phyloP scores from a whole-genome alignment of 1,140 invertebrate species.

The Zaprionus nigranus region DNA sequence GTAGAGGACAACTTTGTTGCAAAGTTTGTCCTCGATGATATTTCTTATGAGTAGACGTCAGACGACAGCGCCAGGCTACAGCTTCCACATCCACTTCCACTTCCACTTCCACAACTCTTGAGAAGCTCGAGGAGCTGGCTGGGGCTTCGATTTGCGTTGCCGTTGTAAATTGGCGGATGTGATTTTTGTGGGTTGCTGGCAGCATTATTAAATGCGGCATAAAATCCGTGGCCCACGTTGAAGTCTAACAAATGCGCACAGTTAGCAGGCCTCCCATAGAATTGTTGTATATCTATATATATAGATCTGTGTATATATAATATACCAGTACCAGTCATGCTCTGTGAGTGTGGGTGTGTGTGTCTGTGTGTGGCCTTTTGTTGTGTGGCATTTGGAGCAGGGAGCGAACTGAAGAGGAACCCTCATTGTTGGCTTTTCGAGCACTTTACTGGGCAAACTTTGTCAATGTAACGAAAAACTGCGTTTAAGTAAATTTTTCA shows the following conservation, averaged over 20 bases:
- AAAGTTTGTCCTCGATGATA: slow-evolving; percentile 79
- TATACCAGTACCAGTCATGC: slow-evolving; percentile 15
- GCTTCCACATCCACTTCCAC: neutral
- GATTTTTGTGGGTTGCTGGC: slow-evolving; percentile 71
- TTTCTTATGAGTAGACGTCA: slow-evolving; percentile 80
- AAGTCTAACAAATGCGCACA: slow-evolving; percentile 79
- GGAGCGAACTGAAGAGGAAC: slow-evolving; percentile 18
- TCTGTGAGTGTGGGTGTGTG: neutral
- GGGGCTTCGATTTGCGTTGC: slow-evolving; percentile 66
- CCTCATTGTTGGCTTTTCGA: slow-evolving; percentile 61
- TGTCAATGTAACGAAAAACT: slow-evolving; percentile 81
- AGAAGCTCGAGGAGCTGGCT: slow-evolving; percentile 29
- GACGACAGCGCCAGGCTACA: slow-evolving; percentile 9
- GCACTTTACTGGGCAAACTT: slow-evolving; percentile 70
- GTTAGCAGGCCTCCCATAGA: slow-evolving; percentile 73
- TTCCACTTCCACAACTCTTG: slow-evolving; percentile 3
- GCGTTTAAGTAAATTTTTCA: slow-evolving; percentile 81
- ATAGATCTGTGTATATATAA: slow-evolving; percentile 1
- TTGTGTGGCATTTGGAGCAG: slow-evolving; percentile 27
- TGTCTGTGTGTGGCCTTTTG: slow-evolving; percentile 47
- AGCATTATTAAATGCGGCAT: slow-evolving; percentile 81
- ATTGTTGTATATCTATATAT: slow-evolving; percentile 51
- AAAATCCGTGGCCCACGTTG: slow-evolving; percentile 68
- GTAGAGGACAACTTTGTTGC: slow-evolving; percentile 78
- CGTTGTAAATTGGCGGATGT: slow-evolving; percentile 81